Percentiles rank a stretch among this genome's conserved stretches.
Evolutionary conservation across 37 sponge, comb jelly and placozoan genomes (phyloP).

Genomic region (Halisarca cf. caerulea): DNA sequence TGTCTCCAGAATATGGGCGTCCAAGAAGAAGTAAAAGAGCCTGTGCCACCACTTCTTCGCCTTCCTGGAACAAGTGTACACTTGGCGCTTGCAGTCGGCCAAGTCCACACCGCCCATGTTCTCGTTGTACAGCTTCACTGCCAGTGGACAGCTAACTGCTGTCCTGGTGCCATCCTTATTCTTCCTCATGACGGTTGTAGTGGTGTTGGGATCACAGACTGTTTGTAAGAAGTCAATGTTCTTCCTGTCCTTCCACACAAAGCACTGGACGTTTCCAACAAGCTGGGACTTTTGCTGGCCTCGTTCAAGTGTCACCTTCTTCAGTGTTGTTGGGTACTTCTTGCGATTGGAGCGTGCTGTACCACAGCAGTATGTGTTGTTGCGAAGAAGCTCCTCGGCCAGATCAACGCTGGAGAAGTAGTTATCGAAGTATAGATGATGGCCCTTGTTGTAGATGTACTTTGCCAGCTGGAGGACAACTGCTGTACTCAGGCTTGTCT

Average conservation of each 20-base stretch:
- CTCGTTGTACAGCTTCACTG: constrained; percentile 16
- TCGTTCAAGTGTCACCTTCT: too few relatives aligned
- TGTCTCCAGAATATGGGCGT: background rate
- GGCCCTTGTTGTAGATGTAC: too few relatives aligned
- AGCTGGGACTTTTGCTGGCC: too few relatives aligned
- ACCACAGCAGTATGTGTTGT: too few relatives aligned
- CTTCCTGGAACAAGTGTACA: background rate
- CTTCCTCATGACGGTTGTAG: background rate
- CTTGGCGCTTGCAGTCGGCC: background rate
- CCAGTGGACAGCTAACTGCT: background rate
- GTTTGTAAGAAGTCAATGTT: background rate
- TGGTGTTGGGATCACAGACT: background rate
- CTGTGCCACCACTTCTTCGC: constrained; percentile 3
- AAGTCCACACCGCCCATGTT: constrained; percentile 50
- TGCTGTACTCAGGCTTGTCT: too few relatives aligned
- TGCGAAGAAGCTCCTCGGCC: too few relatives aligned
- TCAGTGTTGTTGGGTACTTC: too few relatives aligned
- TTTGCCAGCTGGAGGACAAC: too few relatives aligned
- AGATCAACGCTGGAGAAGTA: too few relatives aligned
- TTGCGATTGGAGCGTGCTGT: too few relatives aligned
- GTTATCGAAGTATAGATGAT: too few relatives aligned
- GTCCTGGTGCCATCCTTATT: background rate
- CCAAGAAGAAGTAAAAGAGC: background rate
- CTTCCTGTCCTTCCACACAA: background rate
- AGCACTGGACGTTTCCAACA: background rate